These are phyloP conservation scores for Pantherophis alleghaniensis DNA, from an alignment of 2,797 vertebrate species.

Conservation along the genomic window DNA sequence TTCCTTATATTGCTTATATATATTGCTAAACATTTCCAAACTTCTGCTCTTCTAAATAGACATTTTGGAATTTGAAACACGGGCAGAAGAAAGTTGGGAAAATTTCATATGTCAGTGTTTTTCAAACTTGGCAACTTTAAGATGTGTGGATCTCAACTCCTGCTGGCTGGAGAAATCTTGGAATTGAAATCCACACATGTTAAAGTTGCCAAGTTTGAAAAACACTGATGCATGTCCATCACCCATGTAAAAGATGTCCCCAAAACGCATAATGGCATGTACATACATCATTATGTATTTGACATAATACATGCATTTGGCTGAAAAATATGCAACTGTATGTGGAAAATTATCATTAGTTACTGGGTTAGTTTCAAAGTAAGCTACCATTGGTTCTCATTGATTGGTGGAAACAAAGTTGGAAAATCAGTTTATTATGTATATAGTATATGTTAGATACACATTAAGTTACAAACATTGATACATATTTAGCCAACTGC, in stretches of 20 bases:
- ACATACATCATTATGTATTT: not conserved
- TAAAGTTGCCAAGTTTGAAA: not conserved
- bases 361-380: not conserved
- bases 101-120: not conserved
- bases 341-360: not conserved
- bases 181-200: not conserved
- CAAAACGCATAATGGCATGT: not conserved
- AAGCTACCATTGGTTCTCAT: not conserved
- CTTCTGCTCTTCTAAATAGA: not conserved
- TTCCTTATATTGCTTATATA: no score
- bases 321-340: not conserved
- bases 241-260: not conserved
- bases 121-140: not conserved
- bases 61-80: not conserved
- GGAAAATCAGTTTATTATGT: not conserved
- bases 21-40: not conserved
- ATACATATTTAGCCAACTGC: not conserved
- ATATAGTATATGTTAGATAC: not conserved
- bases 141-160: not conserved
- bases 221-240: not conserved
- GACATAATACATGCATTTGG: not conserved
- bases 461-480: not conserved
- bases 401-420: not conserved
- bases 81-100: not conserved
- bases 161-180: not conserved